Evolutionary conservation across 2,113 vertebrate species (phyloP).

Genomic region (Octodon degus): DNA sequence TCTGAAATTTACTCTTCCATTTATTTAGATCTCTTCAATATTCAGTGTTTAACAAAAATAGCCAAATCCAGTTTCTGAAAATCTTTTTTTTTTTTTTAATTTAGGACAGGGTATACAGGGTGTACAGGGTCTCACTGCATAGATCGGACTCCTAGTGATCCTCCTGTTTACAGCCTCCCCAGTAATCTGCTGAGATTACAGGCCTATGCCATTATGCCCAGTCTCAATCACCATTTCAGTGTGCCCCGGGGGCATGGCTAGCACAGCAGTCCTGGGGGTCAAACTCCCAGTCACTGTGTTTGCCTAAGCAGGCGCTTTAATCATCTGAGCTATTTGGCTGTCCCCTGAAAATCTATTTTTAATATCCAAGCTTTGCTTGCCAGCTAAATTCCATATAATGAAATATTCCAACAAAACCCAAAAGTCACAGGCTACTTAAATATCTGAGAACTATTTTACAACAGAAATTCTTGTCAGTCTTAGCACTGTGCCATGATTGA

Average conservation of each 20-base stretch:
- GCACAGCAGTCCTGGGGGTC: too few relatives aligned
- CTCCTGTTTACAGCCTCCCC: too few relatives aligned
- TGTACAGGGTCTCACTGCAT: too few relatives aligned
- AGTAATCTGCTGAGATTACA: too few relatives aligned
- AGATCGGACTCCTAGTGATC: too few relatives aligned
- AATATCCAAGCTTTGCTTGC: neutral
- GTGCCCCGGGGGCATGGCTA: too few relatives aligned
- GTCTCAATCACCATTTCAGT: too few relatives aligned
- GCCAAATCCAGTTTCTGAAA: neutral
- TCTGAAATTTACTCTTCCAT: neutral
- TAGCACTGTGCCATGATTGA: neutral
- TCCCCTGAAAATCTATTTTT: neutral
- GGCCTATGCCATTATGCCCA: too few relatives aligned
- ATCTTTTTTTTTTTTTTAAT: neutral
- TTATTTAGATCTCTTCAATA: constrained; percentile 39
- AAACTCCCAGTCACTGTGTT: too few relatives aligned
- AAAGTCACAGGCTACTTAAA: neutral
- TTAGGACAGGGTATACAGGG: too few relatives aligned
- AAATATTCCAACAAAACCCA: neutral
- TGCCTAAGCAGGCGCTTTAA: too few relatives aligned
- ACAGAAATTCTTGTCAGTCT: constrained; percentile 26
- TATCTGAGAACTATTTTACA: constrained; percentile 31
- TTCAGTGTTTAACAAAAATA: constrained; percentile 42
- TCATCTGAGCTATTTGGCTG: too few relatives aligned
- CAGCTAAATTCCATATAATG: neutral